phyloP scores from a whole-genome alignment of 2,888 invertebrate species.

The Bibio marci region DNA sequence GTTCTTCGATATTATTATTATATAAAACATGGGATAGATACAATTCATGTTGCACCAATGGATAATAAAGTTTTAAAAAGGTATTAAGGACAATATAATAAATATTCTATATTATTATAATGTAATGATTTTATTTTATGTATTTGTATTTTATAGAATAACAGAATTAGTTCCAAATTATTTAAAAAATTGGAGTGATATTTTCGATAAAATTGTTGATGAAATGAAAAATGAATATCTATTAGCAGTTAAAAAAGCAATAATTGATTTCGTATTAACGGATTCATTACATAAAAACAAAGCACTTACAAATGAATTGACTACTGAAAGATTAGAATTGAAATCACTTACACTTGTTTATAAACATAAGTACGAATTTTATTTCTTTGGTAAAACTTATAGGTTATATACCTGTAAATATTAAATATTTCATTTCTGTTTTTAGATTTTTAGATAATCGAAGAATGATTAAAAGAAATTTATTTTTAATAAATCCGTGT shows the following conservation, averaged over 20 bases:
- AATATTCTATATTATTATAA: not conserved
- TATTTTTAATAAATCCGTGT: slow-evolving; percentile 66
- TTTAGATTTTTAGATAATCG: slow-evolving; percentile 30
- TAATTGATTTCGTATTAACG: slow-evolving; percentile 79
- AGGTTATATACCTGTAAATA: no score
- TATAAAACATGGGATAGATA: slow-evolving; percentile 77
- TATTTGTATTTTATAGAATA: slow-evolving; percentile 31
- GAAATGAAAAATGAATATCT: slow-evolving; percentile 77
- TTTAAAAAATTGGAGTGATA: slow-evolving; percentile 42
- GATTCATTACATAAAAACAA: slow-evolving; percentile 37
- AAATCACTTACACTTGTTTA: slow-evolving; percentile 47
- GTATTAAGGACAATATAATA: slow-evolving; percentile 28
- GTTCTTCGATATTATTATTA: slow-evolving; percentile 76
- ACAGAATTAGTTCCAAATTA: slow-evolving; percentile 43
- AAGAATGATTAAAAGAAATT: slow-evolving; percentile 36
- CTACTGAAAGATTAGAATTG: slow-evolving; percentile 38
- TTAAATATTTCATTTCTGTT: no score
- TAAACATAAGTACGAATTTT: slow-evolving; percentile 38
- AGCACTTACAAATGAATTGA: slow-evolving; percentile 30
- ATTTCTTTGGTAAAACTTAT: no score
- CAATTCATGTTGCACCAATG: slow-evolving; percentile 72
- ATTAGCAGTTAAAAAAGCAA: slow-evolving; percentile 76
- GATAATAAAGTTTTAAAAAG: slow-evolving; percentile 51
- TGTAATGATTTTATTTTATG: slow-evolving; percentile 1
- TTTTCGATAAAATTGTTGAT: slow-evolving; percentile 41